Evolutionary conservation across 2,888 invertebrate species (phyloP).

Genomic region (Ametastegia equiseti): DNA sequence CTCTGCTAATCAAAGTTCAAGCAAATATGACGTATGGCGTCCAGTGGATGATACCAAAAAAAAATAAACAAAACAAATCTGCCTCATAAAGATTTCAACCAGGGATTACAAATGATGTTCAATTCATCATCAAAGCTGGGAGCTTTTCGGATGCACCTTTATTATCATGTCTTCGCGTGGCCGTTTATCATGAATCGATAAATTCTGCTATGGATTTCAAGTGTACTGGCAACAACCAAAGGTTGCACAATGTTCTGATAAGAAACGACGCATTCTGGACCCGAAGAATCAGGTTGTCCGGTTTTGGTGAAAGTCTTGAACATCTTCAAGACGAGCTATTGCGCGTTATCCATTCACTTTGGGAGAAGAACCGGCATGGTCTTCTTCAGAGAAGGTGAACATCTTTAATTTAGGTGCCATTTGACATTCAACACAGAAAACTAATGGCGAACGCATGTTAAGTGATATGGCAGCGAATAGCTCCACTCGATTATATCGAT

Average conservation of each 20-base stretch:
- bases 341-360: not conserved
- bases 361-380: not conserved
- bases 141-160: not conserved
- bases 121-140: not conserved
- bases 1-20: not conserved
- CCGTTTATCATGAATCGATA: not conserved
- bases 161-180: not conserved
- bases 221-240: not conserved
- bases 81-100: not conserved
- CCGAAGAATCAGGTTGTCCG: not conserved
- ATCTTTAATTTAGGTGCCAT: too few relatives aligned
- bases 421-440: too few relatives aligned
- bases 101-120: not conserved
- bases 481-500: too few relatives aligned
- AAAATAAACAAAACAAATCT: not conserved
- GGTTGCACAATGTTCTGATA: not conserved
- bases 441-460: too few relatives aligned
- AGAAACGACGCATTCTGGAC: not conserved
- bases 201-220: not conserved
- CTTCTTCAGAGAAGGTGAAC: not conserved
- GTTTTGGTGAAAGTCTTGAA: not conserved
- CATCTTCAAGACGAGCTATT: not conserved
- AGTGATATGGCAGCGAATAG: too few relatives aligned
- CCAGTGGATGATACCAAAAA: not conserved
- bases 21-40: not conserved